Conservation (phyloP, 2,888 invertebrate species). For the Philaethria dido region DNA sequence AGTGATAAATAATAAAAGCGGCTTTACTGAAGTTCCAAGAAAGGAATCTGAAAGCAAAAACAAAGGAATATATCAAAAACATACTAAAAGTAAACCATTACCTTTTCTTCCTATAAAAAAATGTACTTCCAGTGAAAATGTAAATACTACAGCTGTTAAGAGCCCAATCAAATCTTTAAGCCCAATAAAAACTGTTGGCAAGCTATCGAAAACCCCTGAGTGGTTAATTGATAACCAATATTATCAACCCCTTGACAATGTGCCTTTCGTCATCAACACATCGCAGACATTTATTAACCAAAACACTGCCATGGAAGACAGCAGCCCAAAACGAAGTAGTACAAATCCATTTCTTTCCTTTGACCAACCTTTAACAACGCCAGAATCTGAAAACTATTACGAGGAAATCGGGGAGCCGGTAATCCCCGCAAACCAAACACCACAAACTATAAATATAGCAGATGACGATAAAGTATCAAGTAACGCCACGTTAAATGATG, state of each 20-base stretch:
- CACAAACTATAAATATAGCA: conserved; percentile 59
- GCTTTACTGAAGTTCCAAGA: conserved; percentile 40
- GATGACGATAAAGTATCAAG: conserved; percentile 74
- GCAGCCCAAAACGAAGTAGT: conserved; percentile 47
- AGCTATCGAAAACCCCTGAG: conserved; percentile 64
- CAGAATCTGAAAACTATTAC: conserved; percentile 70
- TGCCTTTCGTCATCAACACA: conserved; percentile 69
- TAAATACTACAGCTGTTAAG: conserved; percentile 52
- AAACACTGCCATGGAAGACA: conserved; percentile 38
- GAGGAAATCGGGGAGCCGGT: conserved; percentile 72
- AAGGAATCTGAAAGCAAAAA: conserved; percentile 52
- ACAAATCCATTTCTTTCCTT: conserved; percentile 49
- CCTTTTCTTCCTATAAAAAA: conserved; percentile 62
- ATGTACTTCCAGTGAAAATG: conserved; percentile 55
- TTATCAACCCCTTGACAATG: conserved; percentile 71
- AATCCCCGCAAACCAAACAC: conserved; percentile 44
- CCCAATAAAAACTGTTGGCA: conserved; percentile 55
- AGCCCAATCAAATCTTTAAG: conserved; percentile 46
- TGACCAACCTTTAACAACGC: conserved; percentile 50
- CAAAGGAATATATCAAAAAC: conserved; percentile 65
- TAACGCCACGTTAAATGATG: conserved; percentile 54
- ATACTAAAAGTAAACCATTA: conserved; percentile 60
- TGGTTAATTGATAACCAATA: conserved; percentile 72
- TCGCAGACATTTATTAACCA: conserved; percentile 52
- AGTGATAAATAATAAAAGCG: conserved; percentile 54